phyloP scores from a whole-genome alignment of 2,797 vertebrate genomes.

The Rhabdophis nuchalis region DNA sequence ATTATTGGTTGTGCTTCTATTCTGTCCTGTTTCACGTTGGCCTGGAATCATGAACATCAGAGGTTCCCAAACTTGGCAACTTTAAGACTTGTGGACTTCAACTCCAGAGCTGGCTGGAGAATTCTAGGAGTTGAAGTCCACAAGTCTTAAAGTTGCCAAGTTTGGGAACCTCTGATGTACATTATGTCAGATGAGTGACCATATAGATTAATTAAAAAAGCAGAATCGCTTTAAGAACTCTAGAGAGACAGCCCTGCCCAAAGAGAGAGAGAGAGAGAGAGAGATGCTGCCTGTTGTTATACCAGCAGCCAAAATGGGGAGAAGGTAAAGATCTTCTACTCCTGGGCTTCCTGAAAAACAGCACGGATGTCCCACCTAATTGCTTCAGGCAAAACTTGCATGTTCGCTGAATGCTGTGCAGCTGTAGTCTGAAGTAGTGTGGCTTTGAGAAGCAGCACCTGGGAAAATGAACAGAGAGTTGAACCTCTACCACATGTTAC shows the following conservation, averaged over 20 bases:
- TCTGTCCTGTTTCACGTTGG: not conserved
- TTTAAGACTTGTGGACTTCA: too few species aligned
- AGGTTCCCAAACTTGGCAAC: too few species aligned
- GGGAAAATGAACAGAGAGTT: not conserved
- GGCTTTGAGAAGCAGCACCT: not conserved
- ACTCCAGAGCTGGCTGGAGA: too few species aligned
- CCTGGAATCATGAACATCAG: not conserved
- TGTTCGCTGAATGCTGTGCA: not conserved
- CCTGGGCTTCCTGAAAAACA: not conserved
- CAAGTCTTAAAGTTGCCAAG: too few species aligned
- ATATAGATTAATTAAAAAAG: not conserved
- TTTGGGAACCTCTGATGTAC: not conserved
- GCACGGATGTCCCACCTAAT: not conserved
- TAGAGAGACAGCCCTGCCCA: not conserved
- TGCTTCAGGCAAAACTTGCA: not conserved
- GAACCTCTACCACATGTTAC: not conserved
- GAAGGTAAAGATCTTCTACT: not conserved
- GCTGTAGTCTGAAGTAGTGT: not conserved
- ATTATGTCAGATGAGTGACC: not conserved
- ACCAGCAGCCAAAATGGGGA: not conserved
- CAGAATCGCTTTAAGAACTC: not conserved
- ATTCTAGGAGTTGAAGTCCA: too few species aligned
- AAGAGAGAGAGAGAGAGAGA: not conserved
- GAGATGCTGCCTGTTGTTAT: not conserved
- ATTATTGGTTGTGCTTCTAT: not conserved